These are phyloP conservation scores for Procambarus virginalis DNA, from an alignment of 1,140 invertebrate species.

Conservation along the genomic window DNA sequence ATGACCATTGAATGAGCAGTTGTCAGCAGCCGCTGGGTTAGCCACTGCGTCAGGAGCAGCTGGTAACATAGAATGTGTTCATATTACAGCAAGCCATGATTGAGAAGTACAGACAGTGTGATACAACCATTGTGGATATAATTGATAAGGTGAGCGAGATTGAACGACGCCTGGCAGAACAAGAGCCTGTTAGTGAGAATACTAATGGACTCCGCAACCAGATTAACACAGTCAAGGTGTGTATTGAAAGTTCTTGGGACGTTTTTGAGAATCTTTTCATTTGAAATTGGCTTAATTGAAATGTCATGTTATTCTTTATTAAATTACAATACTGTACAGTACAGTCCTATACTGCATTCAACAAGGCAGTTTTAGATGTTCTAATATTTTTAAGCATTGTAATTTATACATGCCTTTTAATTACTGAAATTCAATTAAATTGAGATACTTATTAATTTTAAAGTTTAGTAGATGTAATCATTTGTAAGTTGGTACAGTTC, in stretches of 20 bases:
- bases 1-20: not conserved
- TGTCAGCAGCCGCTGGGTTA: not conserved
- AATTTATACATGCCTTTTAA: no score
- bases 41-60: constrained; percentile 6
- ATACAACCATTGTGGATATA: constrained; percentile 87
- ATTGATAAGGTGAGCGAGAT: constrained; percentile 90
- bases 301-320: no score
- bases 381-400: no score
- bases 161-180: constrained; percentile 89
- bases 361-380: no score
- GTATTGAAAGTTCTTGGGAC: not conserved
- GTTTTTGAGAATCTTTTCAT: not conserved
- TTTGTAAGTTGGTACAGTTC: no score
- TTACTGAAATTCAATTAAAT: no score
- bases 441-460: no score
- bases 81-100: constrained; percentile 89
- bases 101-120: constrained; percentile 93
- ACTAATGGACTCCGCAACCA: constrained; percentile 91
- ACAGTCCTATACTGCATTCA: no score
- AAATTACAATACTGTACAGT: no score
- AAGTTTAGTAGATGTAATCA: no score
- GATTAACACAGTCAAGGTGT: constrained; percentile 89
- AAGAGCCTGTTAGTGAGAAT: constrained; percentile 91
- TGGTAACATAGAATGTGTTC: constrained; percentile 17
- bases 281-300: not conserved